phyloP scores from a whole-genome alignment of 2,113 vertebrate genomes.

The Mormyrus iriodes region DNA sequence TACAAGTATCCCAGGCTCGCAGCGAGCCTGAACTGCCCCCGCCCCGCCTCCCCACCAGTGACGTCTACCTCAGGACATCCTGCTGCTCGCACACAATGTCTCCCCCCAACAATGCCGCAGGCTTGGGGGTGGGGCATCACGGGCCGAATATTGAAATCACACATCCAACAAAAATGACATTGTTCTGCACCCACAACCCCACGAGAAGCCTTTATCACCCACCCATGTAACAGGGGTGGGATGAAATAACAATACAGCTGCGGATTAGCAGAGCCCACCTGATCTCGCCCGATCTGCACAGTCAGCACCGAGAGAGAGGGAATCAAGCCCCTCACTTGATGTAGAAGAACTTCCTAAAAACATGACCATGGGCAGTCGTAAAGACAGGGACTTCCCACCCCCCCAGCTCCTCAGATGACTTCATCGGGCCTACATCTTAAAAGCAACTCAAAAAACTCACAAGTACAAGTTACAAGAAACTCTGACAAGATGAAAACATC shows the following conservation, averaged over 20 bases:
- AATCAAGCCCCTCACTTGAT: neutral
- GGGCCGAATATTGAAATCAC: slow-evolving; percentile 66
- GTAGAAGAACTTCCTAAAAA: neutral
- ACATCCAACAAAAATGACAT: slow-evolving; percentile 40
- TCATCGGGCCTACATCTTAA: neutral
- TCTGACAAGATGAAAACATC: neutral
- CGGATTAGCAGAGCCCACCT: neutral
- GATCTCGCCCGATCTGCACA: neutral
- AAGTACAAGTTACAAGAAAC: neutral
- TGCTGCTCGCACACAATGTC: slow-evolving; percentile 70
- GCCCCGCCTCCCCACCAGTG: slow-evolving; percentile 32
- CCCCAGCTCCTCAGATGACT: neutral
- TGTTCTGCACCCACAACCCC: slow-evolving; percentile 36
- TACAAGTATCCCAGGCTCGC: slow-evolving; percentile 39
- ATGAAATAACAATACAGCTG: neutral
- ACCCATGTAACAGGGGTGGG: neutral
- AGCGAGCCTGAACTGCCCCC: slow-evolving; percentile 37
- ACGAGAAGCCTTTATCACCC: neutral
- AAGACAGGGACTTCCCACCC: neutral
- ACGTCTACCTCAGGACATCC: slow-evolving; percentile 96
- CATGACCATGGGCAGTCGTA: neutral
- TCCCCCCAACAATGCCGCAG: slow-evolving; percentile 66
- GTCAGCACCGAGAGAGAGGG: neutral
- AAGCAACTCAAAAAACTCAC: neutral
- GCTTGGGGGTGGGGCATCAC: slow-evolving; percentile 41